Evolutionary conservation across 2,113 vertebrate species (phyloP).

Genomic region (Poicephalus meyeri): DNA sequence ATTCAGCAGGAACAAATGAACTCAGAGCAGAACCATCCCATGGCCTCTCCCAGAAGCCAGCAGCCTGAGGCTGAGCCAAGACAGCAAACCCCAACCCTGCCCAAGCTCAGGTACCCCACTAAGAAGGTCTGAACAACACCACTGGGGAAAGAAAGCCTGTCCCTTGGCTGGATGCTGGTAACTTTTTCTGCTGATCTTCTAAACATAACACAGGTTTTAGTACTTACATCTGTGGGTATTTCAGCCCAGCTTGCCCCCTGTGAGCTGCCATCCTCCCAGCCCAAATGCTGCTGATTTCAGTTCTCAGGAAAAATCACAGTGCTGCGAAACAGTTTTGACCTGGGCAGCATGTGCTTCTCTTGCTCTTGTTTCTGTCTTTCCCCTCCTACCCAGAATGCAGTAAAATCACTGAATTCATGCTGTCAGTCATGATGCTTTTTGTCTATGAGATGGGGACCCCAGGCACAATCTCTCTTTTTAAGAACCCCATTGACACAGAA

Average conservation of each 20-base stretch:
- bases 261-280: accelerated
- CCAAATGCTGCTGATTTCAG: background rate
- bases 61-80: background rate
- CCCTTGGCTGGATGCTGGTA: background rate
- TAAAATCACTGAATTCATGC: background rate
- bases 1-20: background rate
- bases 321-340: background rate
- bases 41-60: background rate
- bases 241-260: background rate
- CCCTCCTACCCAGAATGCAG: accelerated
- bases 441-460: background rate
- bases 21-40: background rate
- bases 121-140: background rate
- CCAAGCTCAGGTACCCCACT: background rate
- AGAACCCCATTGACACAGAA: background rate
- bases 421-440: background rate
- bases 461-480: background rate
- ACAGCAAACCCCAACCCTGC: background rate
- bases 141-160: background rate
- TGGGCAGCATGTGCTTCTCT: background rate
- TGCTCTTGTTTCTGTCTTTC: background rate
- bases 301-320: background rate
- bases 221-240: background rate
- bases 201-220: background rate
- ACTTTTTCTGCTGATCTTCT: background rate